Conservation (phyloP, 2,113 vertebrate species). For the Hippocampus abdominalis region DNA sequence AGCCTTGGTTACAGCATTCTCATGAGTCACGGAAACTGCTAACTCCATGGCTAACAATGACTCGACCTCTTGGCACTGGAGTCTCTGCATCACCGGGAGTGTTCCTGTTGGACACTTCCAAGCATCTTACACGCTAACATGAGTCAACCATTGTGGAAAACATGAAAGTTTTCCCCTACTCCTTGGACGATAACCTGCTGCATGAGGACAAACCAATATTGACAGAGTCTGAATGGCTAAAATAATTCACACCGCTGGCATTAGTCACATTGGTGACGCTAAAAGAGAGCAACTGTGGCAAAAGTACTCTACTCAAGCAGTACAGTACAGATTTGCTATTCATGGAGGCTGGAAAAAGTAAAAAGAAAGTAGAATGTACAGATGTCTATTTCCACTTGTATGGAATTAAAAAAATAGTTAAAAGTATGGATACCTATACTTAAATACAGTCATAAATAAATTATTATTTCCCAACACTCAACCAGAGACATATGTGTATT, state of each 20-base stretch:
- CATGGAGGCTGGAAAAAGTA: background rate
- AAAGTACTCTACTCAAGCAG: background rate
- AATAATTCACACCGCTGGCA: slow-evolving; percentile 29
- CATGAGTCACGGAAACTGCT: slow-evolving; percentile 55
- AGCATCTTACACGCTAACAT: slow-evolving; percentile 42
- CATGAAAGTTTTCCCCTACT: slow-evolving; percentile 9
- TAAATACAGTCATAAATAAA: background rate
- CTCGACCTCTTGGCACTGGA: slow-evolving; percentile 47
- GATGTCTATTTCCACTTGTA: background rate
- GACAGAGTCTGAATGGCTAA: slow-evolving; percentile 18
- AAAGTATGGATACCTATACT: background rate
- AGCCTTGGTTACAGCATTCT: slow-evolving; percentile 27
- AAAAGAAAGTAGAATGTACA: background rate
- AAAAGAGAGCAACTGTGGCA: background rate
- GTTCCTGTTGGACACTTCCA: slow-evolving; percentile 54
- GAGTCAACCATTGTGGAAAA: slow-evolving; percentile 58
- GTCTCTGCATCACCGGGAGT: slow-evolving; percentile 27
- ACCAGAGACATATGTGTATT: background rate
- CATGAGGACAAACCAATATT: slow-evolving; percentile 42
- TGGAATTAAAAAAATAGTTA: background rate
- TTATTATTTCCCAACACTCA: background rate
- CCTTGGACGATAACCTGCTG: background rate
- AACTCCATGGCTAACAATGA: slow-evolving; percentile 43
- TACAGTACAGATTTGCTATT: background rate
- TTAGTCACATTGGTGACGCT: slow-evolving; percentile 1